Evolutionary conservation across 2,113 vertebrate species (phyloP), one percentile per base, ranked within the genome.

Genomic region (Phrynocephalus versicolor): DNA sequence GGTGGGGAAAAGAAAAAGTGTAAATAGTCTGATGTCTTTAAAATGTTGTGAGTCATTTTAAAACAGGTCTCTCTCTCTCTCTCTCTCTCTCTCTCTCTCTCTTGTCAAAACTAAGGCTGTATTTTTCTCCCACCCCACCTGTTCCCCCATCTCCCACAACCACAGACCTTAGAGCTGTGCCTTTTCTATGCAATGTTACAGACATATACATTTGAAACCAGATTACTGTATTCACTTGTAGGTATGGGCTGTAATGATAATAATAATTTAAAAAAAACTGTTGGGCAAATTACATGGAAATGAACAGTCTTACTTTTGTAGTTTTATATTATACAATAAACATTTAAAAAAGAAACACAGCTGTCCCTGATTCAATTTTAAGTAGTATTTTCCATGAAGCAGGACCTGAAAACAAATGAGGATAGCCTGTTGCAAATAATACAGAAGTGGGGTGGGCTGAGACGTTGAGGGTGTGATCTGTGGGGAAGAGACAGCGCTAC

Each of bases 271-370:
- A 69, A 82, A 62, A 67, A 84, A 96, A 94, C 96, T 95, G 96
- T 97, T 96, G 96, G 96, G 97, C 95, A 97, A 96, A 96, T 97
- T 97, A 97, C 97, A 98, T 98, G 97, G 97, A 98, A 98, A 98
- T 97, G 95, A 97, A 98, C 97, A 97, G 98, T 98, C 98, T 98
- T 98, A 98, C 98, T 99, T 99, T 99, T 99, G 98, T 99, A 99
- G 98, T 99, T 99, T 98, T 99, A 97, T 98, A 98, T 98, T 96
- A 97, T 97, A 98, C 97, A 99, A 99, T 99, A 99, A 99, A 99
- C 94, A 93, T 94, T 97, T 95, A 65, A 81, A 96, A 97, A 96
- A 96, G 89, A 91, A 80, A 83, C 85, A 77, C 23, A 15, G 23
- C 71, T 65, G 70, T 74, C 67, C 25, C 72, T 21, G 39, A 69